A percentile compares a stretch with the other conserved stretches of the same genome.
These are phyloP conservation scores for Apamea epomidion DNA, from an alignment of 2,888 invertebrate species.

Conservation along the genomic window DNA sequence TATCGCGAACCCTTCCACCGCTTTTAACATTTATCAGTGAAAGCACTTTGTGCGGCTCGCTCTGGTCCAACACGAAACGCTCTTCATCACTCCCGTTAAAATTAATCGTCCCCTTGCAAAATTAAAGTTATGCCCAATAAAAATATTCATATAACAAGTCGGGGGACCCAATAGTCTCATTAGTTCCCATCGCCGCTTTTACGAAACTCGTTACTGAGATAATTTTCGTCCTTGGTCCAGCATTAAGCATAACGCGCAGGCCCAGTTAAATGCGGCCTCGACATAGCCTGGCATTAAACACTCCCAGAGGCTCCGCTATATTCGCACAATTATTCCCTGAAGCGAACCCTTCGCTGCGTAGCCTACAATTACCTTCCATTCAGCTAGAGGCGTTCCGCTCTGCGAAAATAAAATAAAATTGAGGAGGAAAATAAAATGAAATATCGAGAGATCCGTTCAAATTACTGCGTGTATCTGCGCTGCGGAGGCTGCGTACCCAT, in stretches of 20 bases:
- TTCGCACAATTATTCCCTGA: slow-evolving; percentile 89
- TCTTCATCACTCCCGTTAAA: slow-evolving; percentile 79
- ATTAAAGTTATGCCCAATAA: slow-evolving; percentile 86
- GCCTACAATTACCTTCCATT: slow-evolving; percentile 89
- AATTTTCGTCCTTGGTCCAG: slow-evolving; percentile 89
- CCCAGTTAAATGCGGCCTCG: slow-evolving; percentile 82
- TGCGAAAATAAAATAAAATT: slow-evolving; percentile 86
- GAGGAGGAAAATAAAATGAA: slow-evolving; percentile 87
- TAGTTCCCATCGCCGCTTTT: slow-evolving; percentile 87
- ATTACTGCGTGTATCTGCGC: slow-evolving; percentile 77
- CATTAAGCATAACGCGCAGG: slow-evolving; percentile 82
- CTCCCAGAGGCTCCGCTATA: slow-evolving; percentile 87
- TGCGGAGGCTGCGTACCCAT: slow-evolving; percentile 72
- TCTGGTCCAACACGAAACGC: slow-evolving; percentile 57
- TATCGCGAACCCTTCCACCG: slow-evolving; percentile 70
- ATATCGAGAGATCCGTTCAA: slow-evolving; percentile 83
- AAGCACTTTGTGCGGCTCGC: slow-evolving; percentile 70
- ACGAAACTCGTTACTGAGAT: slow-evolving; percentile 87
- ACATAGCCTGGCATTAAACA: slow-evolving; percentile 88
- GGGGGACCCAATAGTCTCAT: slow-evolving; percentile 86
- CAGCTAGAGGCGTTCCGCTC: slow-evolving; percentile 83
- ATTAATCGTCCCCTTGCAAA: slow-evolving; percentile 84
- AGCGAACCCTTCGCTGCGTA: slow-evolving; percentile 86
- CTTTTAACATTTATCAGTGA: slow-evolving; percentile 76
- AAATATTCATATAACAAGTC: slow-evolving; percentile 86